Conservation (phyloP, 2,797 vertebrate species). For the Pteronotus mesoamericanus region DNA sequence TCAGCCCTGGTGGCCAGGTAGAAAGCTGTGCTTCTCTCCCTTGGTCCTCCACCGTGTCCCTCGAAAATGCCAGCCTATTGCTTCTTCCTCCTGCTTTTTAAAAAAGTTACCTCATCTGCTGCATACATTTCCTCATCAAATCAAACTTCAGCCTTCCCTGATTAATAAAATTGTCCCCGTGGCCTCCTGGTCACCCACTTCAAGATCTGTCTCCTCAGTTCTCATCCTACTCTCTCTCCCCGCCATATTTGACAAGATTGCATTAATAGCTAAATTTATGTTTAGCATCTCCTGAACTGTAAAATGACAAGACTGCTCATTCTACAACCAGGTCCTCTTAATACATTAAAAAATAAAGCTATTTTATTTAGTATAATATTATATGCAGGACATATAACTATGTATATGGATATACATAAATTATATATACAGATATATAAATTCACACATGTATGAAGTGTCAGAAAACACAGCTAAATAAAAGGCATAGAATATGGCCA, state of each 20-base stretch:
- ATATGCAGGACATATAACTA: not conserved
- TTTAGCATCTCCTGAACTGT: not conserved
- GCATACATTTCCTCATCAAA: not conserved
- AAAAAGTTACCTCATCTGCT: not conserved
- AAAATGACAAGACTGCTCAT: not conserved
- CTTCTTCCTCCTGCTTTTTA: not conserved
- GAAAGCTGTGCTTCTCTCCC: not conserved
- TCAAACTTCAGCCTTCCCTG: not conserved
- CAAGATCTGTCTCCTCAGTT: not conserved
- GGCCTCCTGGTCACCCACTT: too few relatives aligned
- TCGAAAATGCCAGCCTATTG: too few relatives aligned
- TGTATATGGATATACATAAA: not conserved
- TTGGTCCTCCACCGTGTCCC: rapidly evolving
- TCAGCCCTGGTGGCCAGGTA: not conserved
- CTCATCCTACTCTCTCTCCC: not conserved
- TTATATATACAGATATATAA: not conserved
- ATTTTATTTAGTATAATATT: not conserved
- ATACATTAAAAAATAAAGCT: not conserved
- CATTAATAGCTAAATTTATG: not conserved
- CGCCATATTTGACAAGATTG: not conserved
- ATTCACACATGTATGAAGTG: not conserved
- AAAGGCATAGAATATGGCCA: not conserved
- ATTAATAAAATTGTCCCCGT: not conserved
- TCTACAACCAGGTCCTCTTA: not conserved
- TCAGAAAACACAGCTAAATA: not conserved